A percentile compares a stretch with the other conserved stretches of the same genome.
Evolutionary conservation across 2,888 invertebrate genomes (phyloP).

Genomic region (Agrilus mali): DNA sequence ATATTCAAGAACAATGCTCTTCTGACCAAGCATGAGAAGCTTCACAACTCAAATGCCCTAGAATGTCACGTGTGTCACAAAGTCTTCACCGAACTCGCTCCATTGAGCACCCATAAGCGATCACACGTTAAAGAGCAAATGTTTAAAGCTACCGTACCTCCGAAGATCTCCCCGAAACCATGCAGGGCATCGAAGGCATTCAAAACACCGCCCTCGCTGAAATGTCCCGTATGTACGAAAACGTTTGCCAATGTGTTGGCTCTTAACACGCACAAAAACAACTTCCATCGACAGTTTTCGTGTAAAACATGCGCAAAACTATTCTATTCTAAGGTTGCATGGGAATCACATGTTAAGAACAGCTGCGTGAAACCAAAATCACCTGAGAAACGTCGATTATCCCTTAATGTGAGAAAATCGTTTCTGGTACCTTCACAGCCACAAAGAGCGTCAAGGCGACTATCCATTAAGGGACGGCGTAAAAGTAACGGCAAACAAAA

Average conservation of each 20-base stretch:
- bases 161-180: constrained; percentile 21
- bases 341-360: constrained; percentile 25
- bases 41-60: constrained; percentile 11
- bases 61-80: constrained; percentile 24
- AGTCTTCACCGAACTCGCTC: constrained; percentile 17
- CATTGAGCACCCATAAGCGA: constrained; percentile 24
- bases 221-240: constrained; percentile 24
- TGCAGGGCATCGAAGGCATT: background rate
- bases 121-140: constrained; percentile 24
- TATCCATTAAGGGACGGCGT: background rate
- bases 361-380: constrained; percentile 24
- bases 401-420: constrained; percentile 16
- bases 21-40: constrained; percentile 20
- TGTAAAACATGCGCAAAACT: constrained; percentile 22
- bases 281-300: constrained; percentile 20
- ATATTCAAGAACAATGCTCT: constrained; percentile 26
- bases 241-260: constrained; percentile 18
- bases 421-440: constrained; percentile 3
- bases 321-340: constrained; percentile 24
- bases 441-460: background rate
- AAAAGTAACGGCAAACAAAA: background rate
- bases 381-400: constrained; percentile 9
- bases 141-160: constrained; percentile 18
- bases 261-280: constrained; percentile 20
- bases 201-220: constrained; percentile 8